phyloP scores from a whole-genome alignment of 2,797 vertebrate species.

The Urocyon cinereoargenteus region DNA sequence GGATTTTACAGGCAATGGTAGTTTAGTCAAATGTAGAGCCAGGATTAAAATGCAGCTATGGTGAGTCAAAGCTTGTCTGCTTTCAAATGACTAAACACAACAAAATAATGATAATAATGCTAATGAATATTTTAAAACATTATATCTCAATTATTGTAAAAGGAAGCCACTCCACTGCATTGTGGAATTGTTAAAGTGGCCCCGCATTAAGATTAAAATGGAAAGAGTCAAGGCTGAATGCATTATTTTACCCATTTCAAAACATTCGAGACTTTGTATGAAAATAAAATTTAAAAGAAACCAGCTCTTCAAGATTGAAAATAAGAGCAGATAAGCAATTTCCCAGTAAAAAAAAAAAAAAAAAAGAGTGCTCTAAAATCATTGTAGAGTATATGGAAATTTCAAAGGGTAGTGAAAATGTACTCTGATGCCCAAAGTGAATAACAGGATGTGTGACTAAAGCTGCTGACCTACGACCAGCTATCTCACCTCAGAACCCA shows the following conservation, averaged over 20 bases:
- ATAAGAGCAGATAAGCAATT: constrained; percentile 38
- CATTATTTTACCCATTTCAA: background rate
- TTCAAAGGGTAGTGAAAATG: constrained; percentile 64
- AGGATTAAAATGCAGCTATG: background rate
- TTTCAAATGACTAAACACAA: background rate
- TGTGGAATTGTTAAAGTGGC: background rate
- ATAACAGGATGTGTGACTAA: constrained; percentile 82
- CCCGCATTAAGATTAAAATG: background rate
- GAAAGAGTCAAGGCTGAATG: background rate
- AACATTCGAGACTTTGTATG: background rate
- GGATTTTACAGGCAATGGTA: background rate
- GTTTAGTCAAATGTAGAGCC: background rate
- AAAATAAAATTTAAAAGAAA: constrained; percentile 30
- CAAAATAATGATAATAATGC: background rate
- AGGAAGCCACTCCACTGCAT: background rate
- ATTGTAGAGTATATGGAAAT: constrained; percentile 45
- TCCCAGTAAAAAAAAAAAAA: constrained; percentile 22
- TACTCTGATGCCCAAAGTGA: constrained; percentile 53
- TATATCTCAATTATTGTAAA: background rate
- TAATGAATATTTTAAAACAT: background rate
- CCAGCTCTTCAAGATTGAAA: constrained; percentile 15
- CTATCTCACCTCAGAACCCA: constrained; percentile 33
- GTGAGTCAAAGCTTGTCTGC: background rate
- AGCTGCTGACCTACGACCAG: background rate
- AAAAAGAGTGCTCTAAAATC: constrained; percentile 9